Base-by-base conservation (phyloP, 2,888 invertebrate species). In the Heliconius aoede region DNA sequence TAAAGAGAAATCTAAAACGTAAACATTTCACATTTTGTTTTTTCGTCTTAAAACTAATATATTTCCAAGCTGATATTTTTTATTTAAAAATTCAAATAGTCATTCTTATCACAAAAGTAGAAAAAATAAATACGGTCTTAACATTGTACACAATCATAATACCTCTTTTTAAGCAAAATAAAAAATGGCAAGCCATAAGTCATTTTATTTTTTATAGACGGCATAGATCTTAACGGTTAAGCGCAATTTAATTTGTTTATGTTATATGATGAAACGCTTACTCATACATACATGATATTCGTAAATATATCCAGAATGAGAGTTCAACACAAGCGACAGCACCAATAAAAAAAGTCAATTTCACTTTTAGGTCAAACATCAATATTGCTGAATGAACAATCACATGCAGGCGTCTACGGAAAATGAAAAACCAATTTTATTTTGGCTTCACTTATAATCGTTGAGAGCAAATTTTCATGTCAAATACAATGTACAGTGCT, bases 391-490 rank as follows among this genome's bases (percentile, higher is more conserved):
- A 65, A 65, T 24, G 24, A 65, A 73, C 82, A 76, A 82, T 85
- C 85, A 85, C 74, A 78, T 76, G 80, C 85, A 85, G 83, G 79
- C 62, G 80, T 83, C 78, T 79, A 81, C 79, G 80, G 55, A 55
- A 69, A 69, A 32, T 51, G 51, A 55, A 79, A 86, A 86, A 84
- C 81, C 84, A 83, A 84, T 84, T 86, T 83, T 82, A 80, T 77
- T 79, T 82, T 82, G 81, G 82, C 81, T 82, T 82, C 76, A 81
- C 82, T 84, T 82, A 82, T 83, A 82, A 83, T 86, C 84, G 85
- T 86, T 84, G 82, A 85, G 87, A 85, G 84, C 87, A 89, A 90
- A 90, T 90, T 88, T 89, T 88, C 85, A 83, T 86, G 92, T 92
- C 93, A 91, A 89, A 89, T 84, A 88, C 93, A 92, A 89, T 86